These are phyloP conservation scores for Platypus cylindrus DNA, from an alignment of 2,888 invertebrate genomes.

Conservation along the genomic window DNA sequence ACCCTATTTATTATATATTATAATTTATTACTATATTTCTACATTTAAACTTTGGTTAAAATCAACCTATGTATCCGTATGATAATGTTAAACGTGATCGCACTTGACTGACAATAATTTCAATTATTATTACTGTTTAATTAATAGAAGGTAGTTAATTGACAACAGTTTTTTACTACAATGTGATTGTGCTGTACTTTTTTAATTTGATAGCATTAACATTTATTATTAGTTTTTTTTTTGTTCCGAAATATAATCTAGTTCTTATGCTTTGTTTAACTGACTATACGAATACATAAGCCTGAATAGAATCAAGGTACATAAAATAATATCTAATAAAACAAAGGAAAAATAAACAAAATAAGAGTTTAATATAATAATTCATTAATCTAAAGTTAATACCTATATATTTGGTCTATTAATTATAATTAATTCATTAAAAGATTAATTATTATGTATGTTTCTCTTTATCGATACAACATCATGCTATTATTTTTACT, in stretches of 20 bases:
- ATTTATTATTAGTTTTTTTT: conserved; percentile 4
- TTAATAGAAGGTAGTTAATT: conserved; percentile 7
- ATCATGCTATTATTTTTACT: conserved; percentile 26
- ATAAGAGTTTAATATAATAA: conserved; percentile 10
- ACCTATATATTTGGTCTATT: too few species aligned
- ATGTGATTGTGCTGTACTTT: conserved; percentile 20
- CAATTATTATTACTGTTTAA: conserved; percentile 4
- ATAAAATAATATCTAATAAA: conserved; percentile 22
- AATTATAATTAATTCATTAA: too few species aligned
- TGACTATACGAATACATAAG: conserved; percentile 25
- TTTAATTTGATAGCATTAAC: conserved; percentile 9
- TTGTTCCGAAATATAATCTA: conserved; percentile 1
- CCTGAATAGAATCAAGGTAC: conserved; percentile 23
- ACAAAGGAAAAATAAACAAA: conserved; percentile 15
- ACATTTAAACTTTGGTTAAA: conserved; percentile 33
- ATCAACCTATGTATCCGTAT: conserved; percentile 29
- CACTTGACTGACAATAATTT: conserved; percentile 1
- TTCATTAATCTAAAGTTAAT: too few species aligned
- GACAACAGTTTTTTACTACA: conserved; percentile 7
- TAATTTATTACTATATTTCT: conserved; percentile 24
- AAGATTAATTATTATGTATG: conserved; percentile 19
- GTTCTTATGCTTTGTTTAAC: conserved; percentile 15
- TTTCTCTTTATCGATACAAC: conserved; percentile 22
- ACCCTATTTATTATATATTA: too few species aligned
- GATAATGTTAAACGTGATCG: conserved; percentile 10